Base-by-base conservation (phyloP, 30 jellyfish, hydroid and myxozoan genomes). In the Haliclystus octoradiatus region DNA sequence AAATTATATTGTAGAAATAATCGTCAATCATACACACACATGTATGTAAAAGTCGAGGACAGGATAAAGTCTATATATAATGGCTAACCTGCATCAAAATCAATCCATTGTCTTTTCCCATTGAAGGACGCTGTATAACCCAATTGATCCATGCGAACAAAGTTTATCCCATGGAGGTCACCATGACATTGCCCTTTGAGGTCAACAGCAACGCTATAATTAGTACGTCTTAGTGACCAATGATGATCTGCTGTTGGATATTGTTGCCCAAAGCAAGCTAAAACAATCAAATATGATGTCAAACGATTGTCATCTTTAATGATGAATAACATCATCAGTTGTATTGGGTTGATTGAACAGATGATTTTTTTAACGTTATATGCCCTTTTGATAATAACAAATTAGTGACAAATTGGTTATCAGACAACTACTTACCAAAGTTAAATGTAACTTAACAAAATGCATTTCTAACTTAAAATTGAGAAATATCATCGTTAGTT, bases 81-180 rank as follows among this genome's bases (percentile, higher is more conserved):
- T 22, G 1, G 53, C 14, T 57, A 31, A 77, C 90, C 78, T 14
- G 81, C 2, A 22, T 75, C 71, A 35, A 77, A 77, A 15, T 28
- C 81, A 14, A 77, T 77, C 90, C 90, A 77, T 31, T 77, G 69
- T 29, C 34, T 1, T 7, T 50, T 32, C 35, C 76, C 90, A 19
- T 46, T 12, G 33, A 77, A 68, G 2, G 77, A 34, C 1, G 31
- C 81, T 14, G 90, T 77, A 1, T 81, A 77, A 33, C 76, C 72
- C 23, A 77, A 49, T 23, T 65, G 68, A 2, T 2, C 69, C 53
- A 67, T 77, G 28, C 23, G 33, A 9, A 68, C 69, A 31, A 77
- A 68, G 33, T 40, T 52, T 22, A 81, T 81, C 4, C 61, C 69
- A 34, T 77, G 75, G 5, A 68, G 53, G 28, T 60, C 53, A 2